Base-by-base conservation (phyloP, 64 coral and sea anemone species). In the Stylophora pistillata region DNA sequence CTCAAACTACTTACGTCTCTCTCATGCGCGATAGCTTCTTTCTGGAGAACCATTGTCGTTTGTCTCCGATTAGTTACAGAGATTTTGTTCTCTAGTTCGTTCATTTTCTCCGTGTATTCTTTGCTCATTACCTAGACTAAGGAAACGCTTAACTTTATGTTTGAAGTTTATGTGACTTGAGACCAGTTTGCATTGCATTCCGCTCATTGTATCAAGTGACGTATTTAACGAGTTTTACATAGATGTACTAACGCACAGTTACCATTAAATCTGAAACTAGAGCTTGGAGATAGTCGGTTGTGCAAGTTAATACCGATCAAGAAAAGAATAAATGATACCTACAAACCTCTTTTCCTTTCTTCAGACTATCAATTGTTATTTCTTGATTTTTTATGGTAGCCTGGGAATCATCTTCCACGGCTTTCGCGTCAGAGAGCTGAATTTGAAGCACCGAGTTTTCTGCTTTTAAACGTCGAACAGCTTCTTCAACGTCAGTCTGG, bases 321-420 rank as follows among this genome's bases (percentile, higher is more conserved):
- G 17, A 2, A 60, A 13, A 60, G 13, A 60, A 18, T 12, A 60
- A 60, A 60, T 13, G 17, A 60, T 15, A 26, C 1, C 0, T 12
- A 17, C 78, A 17, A 13, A 82, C 78, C 78, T 82, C 78, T 23
- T 63, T 82, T 63, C 63, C 78, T 31, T 59, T 82, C 31, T 82
- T 82, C 58, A 82, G 7, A 13, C 58, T 82, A 31, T 82, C 41
- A 32, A 82, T 82, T 64, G 58, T 82, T 82, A 63, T 82, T 63
- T 82, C 78, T 41, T 82, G 78, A 82, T 82, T 82, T 63, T 47
- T 20, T 82, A 82, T 82, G 15, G 78, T 82, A 9, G 78, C 78
- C 41, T 63, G 58, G 37, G 78, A 82, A 82, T 82, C 78, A 29
- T 9, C 30, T 20, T 64, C 17, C 28, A 82, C 16, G 30, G 78